phyloP scores from a whole-genome alignment of 2,113 vertebrate species.

The Phycodurus eques region DNA sequence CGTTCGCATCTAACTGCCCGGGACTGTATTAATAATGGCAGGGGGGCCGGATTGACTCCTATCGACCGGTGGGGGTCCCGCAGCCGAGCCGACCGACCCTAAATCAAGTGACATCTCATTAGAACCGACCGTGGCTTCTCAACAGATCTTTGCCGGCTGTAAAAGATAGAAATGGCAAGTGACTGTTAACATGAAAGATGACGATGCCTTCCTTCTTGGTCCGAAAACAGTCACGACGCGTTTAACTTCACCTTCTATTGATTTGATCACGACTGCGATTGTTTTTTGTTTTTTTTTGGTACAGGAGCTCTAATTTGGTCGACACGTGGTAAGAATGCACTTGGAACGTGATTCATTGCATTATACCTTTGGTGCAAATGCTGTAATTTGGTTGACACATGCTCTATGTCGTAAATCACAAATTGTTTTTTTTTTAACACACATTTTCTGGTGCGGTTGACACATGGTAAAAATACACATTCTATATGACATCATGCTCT shows the following conservation, averaged over 20 bases:
- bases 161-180: conserved; percentile 69
- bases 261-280: not conserved
- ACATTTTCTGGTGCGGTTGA: not conserved
- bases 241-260: conserved; percentile 4
- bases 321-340: not conserved
- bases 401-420: not conserved
- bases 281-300: not conserved
- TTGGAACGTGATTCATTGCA: too few species aligned
- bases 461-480: not conserved
- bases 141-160: conserved; percentile 62
- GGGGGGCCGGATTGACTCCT: conserved; percentile 78
- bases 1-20: conserved; percentile 76
- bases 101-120: conserved; percentile 82
- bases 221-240: not conserved
- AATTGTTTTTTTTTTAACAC: not conserved
- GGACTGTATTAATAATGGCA: conserved; percentile 82
- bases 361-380: not conserved
- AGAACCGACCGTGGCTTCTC: conserved; percentile 64
- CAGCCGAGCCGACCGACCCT: conserved; percentile 59
- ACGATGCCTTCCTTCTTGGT: conserved; percentile 59
- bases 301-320: too few species aligned
- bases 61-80: conserved; percentile 64
- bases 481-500: not conserved
- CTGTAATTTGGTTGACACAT: not conserved
- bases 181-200: conserved; percentile 49